Conservation (phyloP, 2,888 invertebrate genomes). For the Seira sanloemensis region DNA sequence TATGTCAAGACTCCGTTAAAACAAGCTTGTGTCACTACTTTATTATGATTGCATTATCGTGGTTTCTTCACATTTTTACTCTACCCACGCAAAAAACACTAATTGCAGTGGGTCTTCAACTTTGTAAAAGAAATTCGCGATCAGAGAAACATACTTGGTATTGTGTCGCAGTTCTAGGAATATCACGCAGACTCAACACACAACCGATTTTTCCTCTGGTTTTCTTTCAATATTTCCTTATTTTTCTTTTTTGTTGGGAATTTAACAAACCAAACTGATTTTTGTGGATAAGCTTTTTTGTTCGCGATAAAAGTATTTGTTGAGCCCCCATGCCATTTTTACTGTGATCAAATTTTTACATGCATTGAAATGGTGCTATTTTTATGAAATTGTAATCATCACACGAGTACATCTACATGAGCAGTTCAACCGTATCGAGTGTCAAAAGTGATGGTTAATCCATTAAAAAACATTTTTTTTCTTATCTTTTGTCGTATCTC, state of each 20-base stretch:
- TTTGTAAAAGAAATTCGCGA: no score
- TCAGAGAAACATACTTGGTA: neutral
- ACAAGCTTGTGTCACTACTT: neutral
- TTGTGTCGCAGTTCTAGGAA: neutral
- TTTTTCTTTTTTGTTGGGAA: no score
- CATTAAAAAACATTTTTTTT: neutral
- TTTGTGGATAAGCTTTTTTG: no score
- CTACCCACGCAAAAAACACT: neutral
- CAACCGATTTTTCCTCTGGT: neutral
- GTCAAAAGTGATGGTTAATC: neutral
- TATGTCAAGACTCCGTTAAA: conserved; percentile 32
- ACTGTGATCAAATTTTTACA: no score
- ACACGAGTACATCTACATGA: no score
- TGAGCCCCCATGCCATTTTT: no score
- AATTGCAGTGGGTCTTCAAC: neutral
- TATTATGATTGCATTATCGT: neutral
- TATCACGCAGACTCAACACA: neutral
- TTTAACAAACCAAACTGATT: no score
- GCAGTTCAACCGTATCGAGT: neutral
- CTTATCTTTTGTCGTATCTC: neutral
- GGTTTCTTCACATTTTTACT: neutral
- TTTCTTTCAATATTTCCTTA: no score
- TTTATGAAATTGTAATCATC: no score
- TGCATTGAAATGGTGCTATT: no score
- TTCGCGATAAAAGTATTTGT: no score